phyloP scores from a whole-genome alignment of 2,888 invertebrate species.

The Eutolmus rufibarbis region DNA sequence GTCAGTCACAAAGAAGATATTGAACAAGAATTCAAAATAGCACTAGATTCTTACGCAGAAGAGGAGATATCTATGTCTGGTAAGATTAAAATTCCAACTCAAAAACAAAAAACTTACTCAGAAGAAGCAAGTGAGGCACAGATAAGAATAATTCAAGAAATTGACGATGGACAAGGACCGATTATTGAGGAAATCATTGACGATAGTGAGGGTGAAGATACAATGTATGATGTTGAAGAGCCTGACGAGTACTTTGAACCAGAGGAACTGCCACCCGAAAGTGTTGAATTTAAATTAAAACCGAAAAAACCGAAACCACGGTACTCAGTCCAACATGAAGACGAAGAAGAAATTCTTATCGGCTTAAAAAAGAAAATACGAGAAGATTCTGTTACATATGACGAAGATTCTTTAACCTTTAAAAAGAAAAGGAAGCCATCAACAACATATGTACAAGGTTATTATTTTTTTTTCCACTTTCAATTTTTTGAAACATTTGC shows the following conservation, averaged over 20 bases:
- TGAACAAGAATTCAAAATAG: slow-evolving; percentile 88
- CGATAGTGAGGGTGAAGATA: slow-evolving; percentile 65
- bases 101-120: slow-evolving; percentile 72
- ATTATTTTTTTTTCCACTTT: slow-evolving; percentile 41
- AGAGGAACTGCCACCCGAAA: slow-evolving; percentile 65
- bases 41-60: slow-evolving; percentile 83
- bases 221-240: slow-evolving; percentile 65
- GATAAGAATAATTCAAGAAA: slow-evolving; percentile 71
- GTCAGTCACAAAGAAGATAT: slow-evolving; percentile 77
- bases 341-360: slow-evolving; percentile 66
- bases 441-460: slow-evolving; percentile 74
- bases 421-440: slow-evolving; percentile 75
- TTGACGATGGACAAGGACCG: slow-evolving; percentile 68
- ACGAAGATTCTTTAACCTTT: slow-evolving; percentile 74
- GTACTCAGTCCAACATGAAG: slow-evolving; percentile 68
- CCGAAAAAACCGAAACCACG: slow-evolving; percentile 61
- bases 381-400: slow-evolving; percentile 65
- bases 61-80: slow-evolving; percentile 88
- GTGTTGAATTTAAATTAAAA: slow-evolving; percentile 64
- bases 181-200: slow-evolving; percentile 71
- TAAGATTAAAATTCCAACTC: slow-evolving; percentile 78
- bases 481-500: background rate
- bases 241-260: slow-evolving; percentile 67
- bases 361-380: slow-evolving; percentile 64
- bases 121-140: slow-evolving; percentile 82